phyloP scores from a whole-genome alignment of 2,797 vertebrate species.

The Siniperca obscura region DNA sequence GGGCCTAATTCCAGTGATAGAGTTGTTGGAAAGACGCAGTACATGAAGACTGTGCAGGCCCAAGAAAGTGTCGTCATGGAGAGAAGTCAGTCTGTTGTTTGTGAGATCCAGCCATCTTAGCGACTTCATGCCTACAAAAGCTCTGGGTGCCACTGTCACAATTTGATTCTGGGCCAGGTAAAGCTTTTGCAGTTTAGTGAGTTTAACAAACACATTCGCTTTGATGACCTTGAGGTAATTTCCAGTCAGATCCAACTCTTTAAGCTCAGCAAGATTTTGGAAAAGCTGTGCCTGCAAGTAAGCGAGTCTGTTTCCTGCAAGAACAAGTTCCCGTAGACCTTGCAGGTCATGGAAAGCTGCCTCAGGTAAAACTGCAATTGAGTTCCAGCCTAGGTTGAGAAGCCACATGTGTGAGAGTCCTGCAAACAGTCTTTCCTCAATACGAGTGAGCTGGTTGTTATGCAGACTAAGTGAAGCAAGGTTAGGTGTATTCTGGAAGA shows the following conservation, averaged over 20 bases:
- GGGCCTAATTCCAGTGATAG: conserved; percentile 86
- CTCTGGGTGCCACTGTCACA: conserved; percentile 88
- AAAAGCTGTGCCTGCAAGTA: conserved; percentile 95
- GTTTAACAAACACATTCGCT: conserved; percentile 90
- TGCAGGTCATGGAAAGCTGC: conserved; percentile 89
- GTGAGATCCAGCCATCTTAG: conserved; percentile 96
- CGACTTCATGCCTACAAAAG: conserved; percentile 93
- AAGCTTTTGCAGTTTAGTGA: conserved; percentile 94
- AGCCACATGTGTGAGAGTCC: conserved; percentile 94
- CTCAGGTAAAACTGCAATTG: conserved; percentile 91
- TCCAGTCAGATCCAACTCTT: conserved; percentile 93
- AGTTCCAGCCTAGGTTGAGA: conserved; percentile 96
- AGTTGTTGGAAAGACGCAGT: conserved; percentile 93
- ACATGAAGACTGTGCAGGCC: conserved; percentile 92
- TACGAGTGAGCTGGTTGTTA: conserved; percentile 90
- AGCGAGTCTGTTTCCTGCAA: conserved; percentile 93
- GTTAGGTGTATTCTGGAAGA: conserved; percentile 90
- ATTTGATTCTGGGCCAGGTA: conserved; percentile 95
- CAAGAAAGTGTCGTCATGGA: conserved; percentile 93
- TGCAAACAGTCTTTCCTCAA: conserved; percentile 92
- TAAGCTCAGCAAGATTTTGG: conserved; percentile 90
- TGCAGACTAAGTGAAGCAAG: conserved; percentile 92
- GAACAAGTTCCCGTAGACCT: conserved; percentile 90
- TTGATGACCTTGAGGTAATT: conserved; percentile 92
- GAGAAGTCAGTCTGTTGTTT: conserved; percentile 88